Evolutionary conservation across 2,888 invertebrate genomes (phyloP), one percentile per base, ranked within the genome.

Genomic region (Drosophila koepferae): DNA sequence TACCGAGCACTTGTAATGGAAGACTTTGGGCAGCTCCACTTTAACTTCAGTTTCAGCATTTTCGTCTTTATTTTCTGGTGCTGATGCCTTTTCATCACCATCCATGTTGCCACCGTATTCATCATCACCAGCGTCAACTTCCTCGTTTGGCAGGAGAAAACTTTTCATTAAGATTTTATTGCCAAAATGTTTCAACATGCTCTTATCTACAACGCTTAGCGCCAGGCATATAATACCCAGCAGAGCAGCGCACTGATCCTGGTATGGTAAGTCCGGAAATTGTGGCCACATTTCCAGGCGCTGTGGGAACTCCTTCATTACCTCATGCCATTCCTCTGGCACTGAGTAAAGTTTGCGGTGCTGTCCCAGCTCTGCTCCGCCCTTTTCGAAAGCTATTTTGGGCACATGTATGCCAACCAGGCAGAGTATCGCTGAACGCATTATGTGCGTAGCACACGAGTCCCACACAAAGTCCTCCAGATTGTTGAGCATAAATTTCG

Each of bases 381-480:
- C 46, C 91, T 93, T 91, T 92, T 94, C 8, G 92, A 90, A 94
- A 89, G 88, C 94, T 91, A 74, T 93, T 93, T 34, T 95, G 90
- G 78, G 81, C 28, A 94, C 93, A 0, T 95, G 94, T 14, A 96
- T 94, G 1, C 97, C 96, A 16, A 95, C 95, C 0, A 97, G 92
- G 83, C 95, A 95, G 90, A 95, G 95, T n/a, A 97, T 91, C 2
- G 95, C 95, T 12, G 96, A 95, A 58, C 97, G 94, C 75, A 97
- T 93, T 7, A 97, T 95, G 86, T 96, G 96, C 92, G 96, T 97
- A 0, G 96, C 97, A 77, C 96, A 97, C 0, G 94, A 93, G 90
- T 97, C 96, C 95, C 95, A 96, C 0, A 97, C 94, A 86, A 96
- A 97, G 89, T 97, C 97, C 91, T 97, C 97, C 67, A 97, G 93